These are phyloP conservation scores for Andrena cerasifolii DNA, from an alignment of 1,140 invertebrate genomes.

Conservation along the genomic window DNA sequence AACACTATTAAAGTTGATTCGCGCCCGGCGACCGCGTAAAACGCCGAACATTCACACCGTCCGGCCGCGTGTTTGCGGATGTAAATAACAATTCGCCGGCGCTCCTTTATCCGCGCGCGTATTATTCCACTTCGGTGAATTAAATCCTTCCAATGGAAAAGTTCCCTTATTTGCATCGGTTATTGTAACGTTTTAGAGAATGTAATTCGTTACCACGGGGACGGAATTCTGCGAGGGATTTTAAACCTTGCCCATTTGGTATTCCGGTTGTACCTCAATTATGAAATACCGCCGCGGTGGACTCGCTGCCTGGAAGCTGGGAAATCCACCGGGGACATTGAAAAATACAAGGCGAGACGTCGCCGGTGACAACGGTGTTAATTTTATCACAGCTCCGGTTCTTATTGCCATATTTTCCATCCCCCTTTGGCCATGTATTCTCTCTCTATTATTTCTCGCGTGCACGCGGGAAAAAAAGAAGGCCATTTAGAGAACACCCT, in stretches of 20 bases:
- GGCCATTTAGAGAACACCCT: too few relatives aligned
- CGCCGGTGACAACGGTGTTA: neutral
- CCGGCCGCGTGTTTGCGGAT: neutral
- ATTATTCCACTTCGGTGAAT: slow-evolving; percentile 11
- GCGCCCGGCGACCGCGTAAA: slow-evolving; percentile 10
- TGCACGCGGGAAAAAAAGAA: too few relatives aligned
- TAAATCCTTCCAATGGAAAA: slow-evolving; percentile 25
- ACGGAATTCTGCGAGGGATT: slow-evolving; percentile 12
- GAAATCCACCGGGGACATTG: neutral
- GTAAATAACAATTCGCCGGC: slow-evolving; percentile 33
- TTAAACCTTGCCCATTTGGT: slow-evolving; percentile 18
- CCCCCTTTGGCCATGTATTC: too few relatives aligned
- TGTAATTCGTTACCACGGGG: slow-evolving; percentile 17
- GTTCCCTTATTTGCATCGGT: slow-evolving; percentile 11
- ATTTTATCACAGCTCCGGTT: neutral
- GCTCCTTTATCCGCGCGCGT: slow-evolving; percentile 1
- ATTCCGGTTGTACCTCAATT: slow-evolving; percentile 10
- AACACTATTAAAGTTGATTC: slow-evolving; percentile 44
- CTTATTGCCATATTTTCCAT: neutral
- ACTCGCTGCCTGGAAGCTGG: neutral
- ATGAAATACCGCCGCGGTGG: neutral
- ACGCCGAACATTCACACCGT: neutral
- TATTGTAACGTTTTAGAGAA: slow-evolving; percentile 29
- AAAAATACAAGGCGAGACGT: neutral
- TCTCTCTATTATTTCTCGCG: too few relatives aligned